Evolutionary conservation across 2,113 vertebrate species (phyloP).

Genomic region (Ailurus styani): DNA sequence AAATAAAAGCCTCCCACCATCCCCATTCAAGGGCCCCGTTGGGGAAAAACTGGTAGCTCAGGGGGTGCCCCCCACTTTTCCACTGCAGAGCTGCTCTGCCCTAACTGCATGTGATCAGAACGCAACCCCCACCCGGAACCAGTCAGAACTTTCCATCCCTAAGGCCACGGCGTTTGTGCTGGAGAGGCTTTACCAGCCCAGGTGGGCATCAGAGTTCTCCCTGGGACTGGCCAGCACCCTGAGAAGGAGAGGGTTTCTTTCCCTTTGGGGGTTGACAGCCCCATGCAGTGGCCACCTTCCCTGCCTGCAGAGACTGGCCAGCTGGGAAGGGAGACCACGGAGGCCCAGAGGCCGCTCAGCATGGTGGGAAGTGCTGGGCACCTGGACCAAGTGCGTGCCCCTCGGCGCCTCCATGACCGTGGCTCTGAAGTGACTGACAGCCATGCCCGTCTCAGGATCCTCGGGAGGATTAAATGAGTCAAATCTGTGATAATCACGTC

Average conservation of each 20-base stretch:
- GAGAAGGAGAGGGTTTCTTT: neutral
- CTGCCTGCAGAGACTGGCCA: neutral
- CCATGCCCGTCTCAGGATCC: neutral
- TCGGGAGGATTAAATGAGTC: neutral
- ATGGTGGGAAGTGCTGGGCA: fast-evolving
- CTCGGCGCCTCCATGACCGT: fast-evolving
- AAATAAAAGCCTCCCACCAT: neutral
- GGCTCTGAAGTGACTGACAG: neutral
- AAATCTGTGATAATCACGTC: neutral
- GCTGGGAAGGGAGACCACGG: neutral
- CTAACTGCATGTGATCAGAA: fast-evolving
- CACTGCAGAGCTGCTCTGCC: neutral
- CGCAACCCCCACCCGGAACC: fast-evolving
- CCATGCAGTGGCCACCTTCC: neutral
- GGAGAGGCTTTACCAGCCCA: too few species aligned
- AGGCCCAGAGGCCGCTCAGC: neutral
- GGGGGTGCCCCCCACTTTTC: neutral
- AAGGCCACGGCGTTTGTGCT: neutral
- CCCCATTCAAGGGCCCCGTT: neutral
- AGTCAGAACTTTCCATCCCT: neutral
- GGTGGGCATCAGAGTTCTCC: neutral
- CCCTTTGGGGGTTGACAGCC: neutral
- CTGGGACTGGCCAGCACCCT: neutral
- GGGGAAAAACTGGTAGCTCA: neutral
- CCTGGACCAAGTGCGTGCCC: fast-evolving